Evolutionary conservation across 2,888 invertebrate genomes (phyloP), one percentile per base, ranked within the genome.

Genomic region (Lithophane socia): DNA sequence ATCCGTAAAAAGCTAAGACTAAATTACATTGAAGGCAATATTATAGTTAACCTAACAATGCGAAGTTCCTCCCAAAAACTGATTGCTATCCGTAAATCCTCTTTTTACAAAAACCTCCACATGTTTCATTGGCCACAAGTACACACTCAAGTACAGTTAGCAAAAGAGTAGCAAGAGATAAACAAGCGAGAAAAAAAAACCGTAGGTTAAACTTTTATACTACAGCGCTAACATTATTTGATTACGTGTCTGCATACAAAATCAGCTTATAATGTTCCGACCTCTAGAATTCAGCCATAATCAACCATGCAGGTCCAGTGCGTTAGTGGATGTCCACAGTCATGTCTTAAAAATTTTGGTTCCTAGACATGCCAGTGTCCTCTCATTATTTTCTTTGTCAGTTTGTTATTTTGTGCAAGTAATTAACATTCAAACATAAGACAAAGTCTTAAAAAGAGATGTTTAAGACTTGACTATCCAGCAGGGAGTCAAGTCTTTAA

Each of bases 101-200:
- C 64, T 52, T 80, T 79, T 65, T 58, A n/a, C 73, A 80, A 80
- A 61, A 77, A 67, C 44, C 18, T 52, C 18, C 73, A 64, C 52
- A 74, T 60, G 73, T 60, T 77, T 78, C 73, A 76, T 85, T 85
- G 72, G 63, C 76, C 76, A 76, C 75, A 80, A 83, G 68, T 77
- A 81, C 44, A 58, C 21, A 37, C 61, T 68, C 21, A 24, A 37
- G 52, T 79, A 78, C 64, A 13, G 16, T 65, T 29, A n/a, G n/a
- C 16, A 47, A 24, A 68, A 0, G 16, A 56, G 18, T 29, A 18
- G n/a, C n/a, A n/a, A n/a, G n/a, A 29, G 7, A 0, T 24, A 24
- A 13, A 24, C 29, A 16, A 29, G 3, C 3, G 29, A 8, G 8
- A 29, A 60, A 29, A 9, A 29, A 42, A 24, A 3, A 18, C 0